phyloP scores from a whole-genome alignment of 2,113 vertebrate species.

The Alethe diademata region DNA sequence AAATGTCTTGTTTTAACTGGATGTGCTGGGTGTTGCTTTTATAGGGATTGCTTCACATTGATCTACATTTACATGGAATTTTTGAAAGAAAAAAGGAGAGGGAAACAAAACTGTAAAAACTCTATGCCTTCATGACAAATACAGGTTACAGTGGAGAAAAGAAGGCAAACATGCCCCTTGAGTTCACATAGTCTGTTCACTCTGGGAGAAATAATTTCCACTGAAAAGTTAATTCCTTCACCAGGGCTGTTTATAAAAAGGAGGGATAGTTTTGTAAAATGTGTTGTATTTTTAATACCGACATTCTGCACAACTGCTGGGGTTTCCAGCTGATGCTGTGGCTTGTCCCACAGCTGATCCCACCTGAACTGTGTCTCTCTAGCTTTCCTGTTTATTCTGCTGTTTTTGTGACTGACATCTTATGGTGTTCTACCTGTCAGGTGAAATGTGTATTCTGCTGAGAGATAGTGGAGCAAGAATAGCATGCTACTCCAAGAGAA shows the following conservation, averaged over 20 bases:
- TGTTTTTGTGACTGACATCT: constrained; percentile 9
- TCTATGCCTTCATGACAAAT: not conserved
- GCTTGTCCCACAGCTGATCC: not conserved
- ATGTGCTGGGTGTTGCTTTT: not conserved
- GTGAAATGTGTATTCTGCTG: not conserved
- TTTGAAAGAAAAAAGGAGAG: not conserved
- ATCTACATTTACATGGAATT: not conserved
- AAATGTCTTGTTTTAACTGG: constrained; percentile 7
- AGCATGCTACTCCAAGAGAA: not conserved
- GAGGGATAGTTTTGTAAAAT: not conserved
- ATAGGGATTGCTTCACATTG: not conserved
- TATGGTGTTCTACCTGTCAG: not conserved
- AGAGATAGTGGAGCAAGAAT: not conserved
- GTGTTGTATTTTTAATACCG: not conserved
- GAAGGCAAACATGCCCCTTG: not conserved
- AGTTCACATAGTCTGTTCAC: not conserved
- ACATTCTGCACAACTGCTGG: not conserved
- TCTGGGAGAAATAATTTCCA: not conserved
- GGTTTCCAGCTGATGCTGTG: not conserved
- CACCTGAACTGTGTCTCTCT: not conserved
- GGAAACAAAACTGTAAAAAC: not conserved
- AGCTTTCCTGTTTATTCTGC: not conserved
- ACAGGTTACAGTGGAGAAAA: not conserved
- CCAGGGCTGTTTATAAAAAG: not conserved
- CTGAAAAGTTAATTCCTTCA: not conserved